Conservation (phyloP, 2,888 invertebrate species). For the Drosophila eohydei region DNA sequence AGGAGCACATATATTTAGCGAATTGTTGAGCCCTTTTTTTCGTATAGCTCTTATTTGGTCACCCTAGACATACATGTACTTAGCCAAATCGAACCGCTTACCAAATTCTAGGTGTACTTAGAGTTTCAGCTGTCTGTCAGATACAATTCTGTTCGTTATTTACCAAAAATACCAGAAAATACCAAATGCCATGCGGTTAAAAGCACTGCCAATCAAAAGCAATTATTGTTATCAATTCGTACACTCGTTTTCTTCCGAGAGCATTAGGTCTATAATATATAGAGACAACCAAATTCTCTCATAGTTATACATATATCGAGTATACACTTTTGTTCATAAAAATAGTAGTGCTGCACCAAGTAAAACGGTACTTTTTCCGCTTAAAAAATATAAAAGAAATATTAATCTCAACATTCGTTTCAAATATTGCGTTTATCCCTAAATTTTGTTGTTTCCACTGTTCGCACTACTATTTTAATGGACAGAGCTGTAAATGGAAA, state of each 20-base stretch:
- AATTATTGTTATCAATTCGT: conserved; percentile 12
- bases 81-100: conserved; percentile 14
- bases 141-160: conserved; percentile 9
- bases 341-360: too few relatives aligned
- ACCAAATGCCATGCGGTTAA: conserved; percentile 12
- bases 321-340: too few relatives aligned
- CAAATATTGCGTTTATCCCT: too few relatives aligned
- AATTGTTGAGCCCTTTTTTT: not conserved
- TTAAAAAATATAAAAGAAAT: too few relatives aligned
- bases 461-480: too few relatives aligned
- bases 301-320: not conserved
- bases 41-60: not conserved
- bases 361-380: too few relatives aligned
- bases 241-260: not conserved
- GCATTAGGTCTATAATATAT: not conserved
- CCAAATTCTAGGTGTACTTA: conserved; percentile 6
- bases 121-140: not conserved
- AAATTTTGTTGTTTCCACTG: too few relatives aligned
- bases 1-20: not conserved
- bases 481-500: not conserved
- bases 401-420: too few relatives aligned
- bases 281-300: not conserved
- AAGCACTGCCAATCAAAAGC: conserved; percentile 42
- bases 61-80: conserved; percentile 19
- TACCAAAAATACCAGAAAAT: conserved; percentile 5